These are phyloP conservation scores for Oryzias curvinotus DNA, from an alignment of 2,113 vertebrate species.

Conservation along the genomic window DNA sequence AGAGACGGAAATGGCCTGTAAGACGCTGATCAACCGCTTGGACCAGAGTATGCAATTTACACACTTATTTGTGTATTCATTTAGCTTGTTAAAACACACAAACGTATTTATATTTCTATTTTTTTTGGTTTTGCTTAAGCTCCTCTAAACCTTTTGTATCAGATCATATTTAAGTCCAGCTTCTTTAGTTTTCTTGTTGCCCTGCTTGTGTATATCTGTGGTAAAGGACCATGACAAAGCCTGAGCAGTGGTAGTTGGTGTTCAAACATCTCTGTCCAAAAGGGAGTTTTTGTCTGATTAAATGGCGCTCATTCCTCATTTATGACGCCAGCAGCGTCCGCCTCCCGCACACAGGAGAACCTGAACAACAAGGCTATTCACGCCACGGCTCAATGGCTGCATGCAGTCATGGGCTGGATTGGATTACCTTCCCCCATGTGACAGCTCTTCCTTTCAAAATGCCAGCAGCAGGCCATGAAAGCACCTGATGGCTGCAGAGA, in stretches of 20 bases:
- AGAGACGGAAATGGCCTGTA: slow-evolving; percentile 87
- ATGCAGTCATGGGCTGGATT: slow-evolving; percentile 54
- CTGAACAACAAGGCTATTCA: slow-evolving; percentile 57
- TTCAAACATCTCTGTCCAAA: slow-evolving; percentile 8
- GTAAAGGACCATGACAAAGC: slow-evolving; percentile 17
- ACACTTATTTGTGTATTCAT: background rate
- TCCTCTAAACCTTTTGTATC: background rate
- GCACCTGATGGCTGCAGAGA: slow-evolving; percentile 6
- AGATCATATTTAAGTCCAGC: background rate
- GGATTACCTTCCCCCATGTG: slow-evolving; percentile 48
- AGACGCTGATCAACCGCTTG: slow-evolving; percentile 82
- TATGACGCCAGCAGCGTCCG: slow-evolving; percentile 18
- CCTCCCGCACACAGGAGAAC: slow-evolving; percentile 37
- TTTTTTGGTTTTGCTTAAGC: background rate
- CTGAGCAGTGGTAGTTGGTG: slow-evolving; percentile 1
- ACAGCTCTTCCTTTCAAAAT: slow-evolving; percentile 40
- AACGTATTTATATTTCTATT: background rate
- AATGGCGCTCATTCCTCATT: slow-evolving; percentile 53
- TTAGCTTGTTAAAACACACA: background rate
- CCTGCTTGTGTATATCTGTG: slow-evolving; percentile 15
- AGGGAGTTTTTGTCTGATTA: slow-evolving; percentile 38
- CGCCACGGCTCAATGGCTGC: slow-evolving; percentile 44
- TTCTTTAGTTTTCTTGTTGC: background rate
- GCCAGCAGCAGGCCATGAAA: slow-evolving; percentile 28
- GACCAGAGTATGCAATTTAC: slow-evolving; percentile 81